Conservation (phyloP, 2,113 vertebrate genomes). For the Sisor rabdophorus region DNA sequence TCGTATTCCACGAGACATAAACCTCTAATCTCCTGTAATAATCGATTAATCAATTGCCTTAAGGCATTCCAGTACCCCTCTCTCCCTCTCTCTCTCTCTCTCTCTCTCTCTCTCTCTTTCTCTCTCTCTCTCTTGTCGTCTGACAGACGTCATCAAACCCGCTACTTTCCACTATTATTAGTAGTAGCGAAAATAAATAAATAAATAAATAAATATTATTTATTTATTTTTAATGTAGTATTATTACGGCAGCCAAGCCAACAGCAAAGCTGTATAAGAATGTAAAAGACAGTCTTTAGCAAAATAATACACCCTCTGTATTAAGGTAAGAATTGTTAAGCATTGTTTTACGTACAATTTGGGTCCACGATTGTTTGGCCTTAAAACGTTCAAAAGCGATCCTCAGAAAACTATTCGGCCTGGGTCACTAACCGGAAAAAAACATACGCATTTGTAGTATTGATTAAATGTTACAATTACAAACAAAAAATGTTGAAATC, state of each 20-base stretch:
- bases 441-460: not conserved
- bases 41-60: slow-evolving; percentile 46
- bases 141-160: slow-evolving; percentile 1
- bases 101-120: too few species aligned
- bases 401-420: not conserved
- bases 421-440: not conserved
- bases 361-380: not conserved
- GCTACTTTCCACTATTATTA: not conserved
- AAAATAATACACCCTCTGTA: not conserved
- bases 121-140: too few species aligned
- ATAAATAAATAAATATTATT: not conserved
- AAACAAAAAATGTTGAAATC: not conserved
- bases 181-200: not conserved
- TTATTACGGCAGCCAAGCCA: not conserved
- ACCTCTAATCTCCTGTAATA: slow-evolving; percentile 46
- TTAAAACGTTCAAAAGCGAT: not conserved
- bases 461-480: not conserved
- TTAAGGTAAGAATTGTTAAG: not conserved
- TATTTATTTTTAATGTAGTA: not conserved
- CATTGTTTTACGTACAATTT: not conserved
- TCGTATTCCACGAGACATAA: slow-evolving; percentile 47
- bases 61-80: slow-evolving; percentile 18
- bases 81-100: not conserved
- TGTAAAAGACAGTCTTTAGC: too few species aligned
- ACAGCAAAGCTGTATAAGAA: too few species aligned